A percentile compares a stretch with the other conserved stretches of the same genome.
Evolutionary conservation across 2,113 vertebrate species (phyloP).

Genomic region (Cisticola juncidis): DNA sequence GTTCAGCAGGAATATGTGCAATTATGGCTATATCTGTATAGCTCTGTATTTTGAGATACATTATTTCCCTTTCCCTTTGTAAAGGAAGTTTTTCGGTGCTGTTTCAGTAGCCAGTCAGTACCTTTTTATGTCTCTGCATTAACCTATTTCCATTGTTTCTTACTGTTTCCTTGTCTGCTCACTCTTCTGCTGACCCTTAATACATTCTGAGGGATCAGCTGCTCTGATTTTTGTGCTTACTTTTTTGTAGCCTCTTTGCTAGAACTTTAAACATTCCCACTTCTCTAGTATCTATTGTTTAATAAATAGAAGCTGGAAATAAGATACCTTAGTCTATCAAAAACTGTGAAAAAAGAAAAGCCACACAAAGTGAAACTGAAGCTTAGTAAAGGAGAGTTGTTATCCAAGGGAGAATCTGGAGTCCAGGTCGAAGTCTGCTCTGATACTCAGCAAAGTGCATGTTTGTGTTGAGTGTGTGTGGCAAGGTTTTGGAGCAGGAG

Average conservation of each 20-base stretch:
- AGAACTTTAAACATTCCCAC: neutral
- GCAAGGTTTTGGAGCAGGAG: neutral
- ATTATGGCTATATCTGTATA: neutral
- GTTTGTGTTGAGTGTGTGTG: neutral
- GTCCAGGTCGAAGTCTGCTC: neutral
- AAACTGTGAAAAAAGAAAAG: neutral
- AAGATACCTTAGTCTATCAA: neutral
- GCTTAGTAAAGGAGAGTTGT: neutral
- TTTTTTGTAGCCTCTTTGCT: neutral
- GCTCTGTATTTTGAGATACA: neutral
- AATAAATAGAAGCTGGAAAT: neutral
- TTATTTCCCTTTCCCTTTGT: neutral
- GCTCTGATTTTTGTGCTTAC: neutral
- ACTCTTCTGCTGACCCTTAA: neutral
- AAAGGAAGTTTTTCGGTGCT: neutral
- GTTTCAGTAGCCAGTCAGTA: constrained; percentile 28
- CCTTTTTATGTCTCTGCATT: neutral
- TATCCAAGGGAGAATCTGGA: neutral
- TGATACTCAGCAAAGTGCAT: neutral
- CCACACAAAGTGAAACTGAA: neutral
- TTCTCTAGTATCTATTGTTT: neutral
- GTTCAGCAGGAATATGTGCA: neutral
- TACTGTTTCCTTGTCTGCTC: neutral
- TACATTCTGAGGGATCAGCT: neutral
- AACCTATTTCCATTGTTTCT: neutral